A percentile compares a stretch with the other conserved stretches of the same genome.
Evolutionary conservation across 2,888 invertebrate genomes (phyloP).

Genomic region (Lepidonotus clava): DNA sequence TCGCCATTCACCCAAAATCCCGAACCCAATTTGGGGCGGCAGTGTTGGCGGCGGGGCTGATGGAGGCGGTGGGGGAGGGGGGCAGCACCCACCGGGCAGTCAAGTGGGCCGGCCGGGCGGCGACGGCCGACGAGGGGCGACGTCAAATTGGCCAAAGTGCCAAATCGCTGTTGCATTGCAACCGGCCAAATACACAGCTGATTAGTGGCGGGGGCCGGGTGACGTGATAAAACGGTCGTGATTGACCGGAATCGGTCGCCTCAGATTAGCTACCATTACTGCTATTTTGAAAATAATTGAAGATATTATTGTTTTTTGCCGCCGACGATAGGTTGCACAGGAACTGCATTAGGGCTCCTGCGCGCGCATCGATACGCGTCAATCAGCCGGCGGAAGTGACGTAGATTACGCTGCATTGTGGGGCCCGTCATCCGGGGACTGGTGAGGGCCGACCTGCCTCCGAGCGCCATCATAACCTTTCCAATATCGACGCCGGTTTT

Average conservation of each 20-base stretch:
- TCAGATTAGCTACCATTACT: constrained; percentile 49
- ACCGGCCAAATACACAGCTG: constrained; percentile 39
- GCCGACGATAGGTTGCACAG: constrained; percentile 45
- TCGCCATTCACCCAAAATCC: constrained; percentile 39
- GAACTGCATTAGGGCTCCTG: constrained; percentile 37
- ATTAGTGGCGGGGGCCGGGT: not conserved
- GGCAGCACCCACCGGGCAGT: not conserved
- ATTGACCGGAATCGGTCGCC: constrained; percentile 49
- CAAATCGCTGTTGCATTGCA: constrained; percentile 50
- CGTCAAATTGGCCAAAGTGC: constrained; percentile 46
- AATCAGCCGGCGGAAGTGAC: constrained; percentile 49
- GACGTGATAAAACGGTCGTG: constrained; percentile 34
- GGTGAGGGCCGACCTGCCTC: not conserved
- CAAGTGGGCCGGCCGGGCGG: not conserved
- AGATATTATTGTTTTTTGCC: constrained; percentile 55
- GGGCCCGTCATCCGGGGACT: constrained; percentile 35
- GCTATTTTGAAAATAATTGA: constrained; percentile 54
- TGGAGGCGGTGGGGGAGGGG: not conserved
- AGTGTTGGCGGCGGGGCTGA: not conserved
- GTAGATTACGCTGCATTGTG: constrained; percentile 50
- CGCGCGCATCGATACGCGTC: constrained; percentile 47
- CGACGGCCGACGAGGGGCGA: not conserved
- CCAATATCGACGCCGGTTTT: constrained; percentile 49
- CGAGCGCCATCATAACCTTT: constrained; percentile 50
- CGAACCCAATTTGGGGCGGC: constrained; percentile 8